Conservation (phyloP, 2,113 vertebrate species). For the Odocoileus hemionus region DNA sequence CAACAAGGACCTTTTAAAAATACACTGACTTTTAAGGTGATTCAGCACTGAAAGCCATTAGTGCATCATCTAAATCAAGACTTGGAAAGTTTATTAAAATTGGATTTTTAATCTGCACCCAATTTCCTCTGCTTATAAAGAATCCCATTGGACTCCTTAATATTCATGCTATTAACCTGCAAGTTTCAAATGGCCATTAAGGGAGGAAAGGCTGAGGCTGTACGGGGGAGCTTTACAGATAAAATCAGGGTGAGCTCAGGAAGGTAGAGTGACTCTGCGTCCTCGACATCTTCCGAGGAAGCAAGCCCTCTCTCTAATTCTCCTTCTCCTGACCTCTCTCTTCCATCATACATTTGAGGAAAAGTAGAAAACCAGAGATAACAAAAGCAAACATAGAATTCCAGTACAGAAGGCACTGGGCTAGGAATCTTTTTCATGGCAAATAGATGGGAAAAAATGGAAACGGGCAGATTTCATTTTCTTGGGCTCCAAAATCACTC, state of each 20-base stretch:
- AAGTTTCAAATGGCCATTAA: constrained; percentile 40
- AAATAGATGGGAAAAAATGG: background rate
- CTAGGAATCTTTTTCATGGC: background rate
- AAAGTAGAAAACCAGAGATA: background rate
- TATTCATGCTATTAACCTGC: constrained; percentile 66
- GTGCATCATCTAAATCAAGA: constrained; percentile 53
- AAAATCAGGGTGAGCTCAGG: background rate
- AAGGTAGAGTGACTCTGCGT: background rate
- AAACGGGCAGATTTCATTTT: background rate
- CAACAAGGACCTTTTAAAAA: constrained; percentile 61
- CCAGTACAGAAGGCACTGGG: background rate
- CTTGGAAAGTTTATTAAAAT: constrained; percentile 75
- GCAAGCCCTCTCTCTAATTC: background rate
- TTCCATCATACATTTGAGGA: background rate
- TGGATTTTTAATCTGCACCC: constrained; percentile 73
- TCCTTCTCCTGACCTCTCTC: background rate
- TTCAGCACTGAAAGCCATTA: constrained; percentile 67
- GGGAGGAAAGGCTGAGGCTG: background rate
- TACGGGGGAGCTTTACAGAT: background rate
- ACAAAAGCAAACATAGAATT: background rate
- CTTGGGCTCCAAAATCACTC: background rate
- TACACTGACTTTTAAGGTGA: constrained; percentile 61
- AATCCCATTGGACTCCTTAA: constrained; percentile 68
- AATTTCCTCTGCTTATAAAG: constrained; percentile 68
- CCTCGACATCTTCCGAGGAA: background rate